Conservation (phyloP, 2,888 invertebrate species). For the Calliopum simillimum region DNA sequence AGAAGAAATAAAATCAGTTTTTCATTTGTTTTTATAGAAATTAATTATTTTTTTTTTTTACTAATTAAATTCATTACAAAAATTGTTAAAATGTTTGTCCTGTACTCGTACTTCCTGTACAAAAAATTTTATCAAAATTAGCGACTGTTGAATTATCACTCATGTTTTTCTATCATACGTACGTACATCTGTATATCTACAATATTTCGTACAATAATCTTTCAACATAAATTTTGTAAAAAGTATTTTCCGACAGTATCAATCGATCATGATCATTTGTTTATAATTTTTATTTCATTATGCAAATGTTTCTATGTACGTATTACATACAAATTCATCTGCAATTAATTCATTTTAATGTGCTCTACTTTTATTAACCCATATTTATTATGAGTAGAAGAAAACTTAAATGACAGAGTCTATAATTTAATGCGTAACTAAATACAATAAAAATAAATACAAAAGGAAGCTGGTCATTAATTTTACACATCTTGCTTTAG, state of each 20-base stretch:
- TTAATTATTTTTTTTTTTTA: not conserved
- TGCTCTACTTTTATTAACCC: not conserved
- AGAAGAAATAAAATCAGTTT: not conserved
- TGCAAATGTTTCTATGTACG: not conserved
- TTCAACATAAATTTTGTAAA: not conserved
- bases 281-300: not conserved
- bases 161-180: not conserved
- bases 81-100: too few relatives aligned
- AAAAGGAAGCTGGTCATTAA: too few relatives aligned
- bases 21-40: not conserved
- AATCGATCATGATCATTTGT: too few relatives aligned
- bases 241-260: not conserved
- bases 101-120: constrained; percentile 11
- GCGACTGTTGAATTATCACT: not conserved
- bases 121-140: constrained; percentile 7
- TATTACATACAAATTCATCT: too few relatives aligned
- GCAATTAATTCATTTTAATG: constrained; percentile 10
- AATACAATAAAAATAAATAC: too few relatives aligned
- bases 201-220: not conserved
- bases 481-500: too few relatives aligned
- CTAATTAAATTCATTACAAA: too few relatives aligned
- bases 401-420: too few relatives aligned
- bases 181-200: too few relatives aligned
- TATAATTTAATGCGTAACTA: too few relatives aligned
- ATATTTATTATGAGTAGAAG: too few relatives aligned